These are phyloP conservation scores for Chironomus striatipennis DNA, from an alignment of 1,140 invertebrate genomes.

Conservation along the genomic window DNA sequence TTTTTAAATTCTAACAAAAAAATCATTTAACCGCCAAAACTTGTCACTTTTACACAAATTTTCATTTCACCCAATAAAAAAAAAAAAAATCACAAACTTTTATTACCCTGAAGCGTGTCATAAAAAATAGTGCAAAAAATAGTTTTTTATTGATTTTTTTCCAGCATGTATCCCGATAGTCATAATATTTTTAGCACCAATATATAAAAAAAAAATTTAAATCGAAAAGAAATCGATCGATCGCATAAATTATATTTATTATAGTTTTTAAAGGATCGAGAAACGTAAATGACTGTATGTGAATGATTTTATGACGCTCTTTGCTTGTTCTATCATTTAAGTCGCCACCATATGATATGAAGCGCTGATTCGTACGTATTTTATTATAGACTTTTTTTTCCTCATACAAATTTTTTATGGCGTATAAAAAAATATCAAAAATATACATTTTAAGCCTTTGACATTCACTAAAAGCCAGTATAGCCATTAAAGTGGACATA, in stretches of 20 bases:
- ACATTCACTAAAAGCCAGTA: background rate
- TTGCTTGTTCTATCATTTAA: slow-evolving; percentile 9
- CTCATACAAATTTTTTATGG: background rate
- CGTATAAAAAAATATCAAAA: slow-evolving; percentile 6
- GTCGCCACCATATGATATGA: background rate
- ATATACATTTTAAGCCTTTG: slow-evolving; percentile 2
- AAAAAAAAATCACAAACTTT: too few relatives aligned
- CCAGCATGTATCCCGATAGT: too few relatives aligned
- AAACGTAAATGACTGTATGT: background rate
- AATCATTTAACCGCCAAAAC: too few relatives aligned
- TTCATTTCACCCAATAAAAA: too few relatives aligned
- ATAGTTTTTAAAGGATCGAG: background rate
- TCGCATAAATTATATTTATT: slow-evolving; percentile 10
- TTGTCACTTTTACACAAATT: too few relatives aligned
- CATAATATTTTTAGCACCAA: background rate
- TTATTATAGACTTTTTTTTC: too few relatives aligned
- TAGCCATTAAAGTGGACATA: background rate
- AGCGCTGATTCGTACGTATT: background rate
- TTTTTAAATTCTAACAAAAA: too few relatives aligned
- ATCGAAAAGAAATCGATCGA: slow-evolving; percentile 1
- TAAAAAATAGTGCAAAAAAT: too few relatives aligned
- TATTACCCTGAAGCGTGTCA: too few relatives aligned
- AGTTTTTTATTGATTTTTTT: too few relatives aligned
- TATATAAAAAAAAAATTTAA: background rate
- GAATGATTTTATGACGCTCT: slow-evolving; percentile 8